Conservation (phyloP, 2,797 vertebrate species). For the Typhlichthys eigenmanni region DNA sequence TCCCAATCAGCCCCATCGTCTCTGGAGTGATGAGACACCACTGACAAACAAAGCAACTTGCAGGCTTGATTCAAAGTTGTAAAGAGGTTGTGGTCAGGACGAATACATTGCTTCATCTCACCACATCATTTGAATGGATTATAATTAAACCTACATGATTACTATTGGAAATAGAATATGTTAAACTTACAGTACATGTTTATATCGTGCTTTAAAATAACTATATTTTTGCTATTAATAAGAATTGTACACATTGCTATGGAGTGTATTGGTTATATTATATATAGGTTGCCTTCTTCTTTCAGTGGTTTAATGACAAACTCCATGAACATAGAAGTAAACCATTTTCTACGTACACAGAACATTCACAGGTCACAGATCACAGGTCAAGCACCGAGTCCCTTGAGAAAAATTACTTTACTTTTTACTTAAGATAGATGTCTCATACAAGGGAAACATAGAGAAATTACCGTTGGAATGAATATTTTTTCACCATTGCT, state of each 20-base stretch:
- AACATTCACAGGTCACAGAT: conserved; percentile 16
- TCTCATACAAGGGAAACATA: background rate
- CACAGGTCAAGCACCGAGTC: conserved; percentile 31
- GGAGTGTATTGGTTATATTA: no score
- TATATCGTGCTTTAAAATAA: no score
- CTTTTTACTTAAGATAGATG: background rate
- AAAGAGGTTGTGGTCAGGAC: conserved; percentile 7
- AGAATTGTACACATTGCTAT: no score
- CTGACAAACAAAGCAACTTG: conserved; percentile 57
- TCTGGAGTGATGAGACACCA: conserved; percentile 55
- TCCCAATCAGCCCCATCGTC: conserved; percentile 83
- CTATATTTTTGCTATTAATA: no score
- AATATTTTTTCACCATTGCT: background rate
- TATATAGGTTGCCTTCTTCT: background rate
- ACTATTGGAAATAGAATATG: no score
- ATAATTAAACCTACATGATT: background rate
- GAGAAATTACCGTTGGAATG: background rate
- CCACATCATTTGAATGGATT: background rate
- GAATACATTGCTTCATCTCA: background rate
- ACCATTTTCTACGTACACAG: background rate
- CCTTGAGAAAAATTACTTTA: background rate
- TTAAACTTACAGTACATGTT: no score
- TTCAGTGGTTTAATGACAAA: background rate
- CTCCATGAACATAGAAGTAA: conserved; percentile 1
- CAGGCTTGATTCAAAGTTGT: conserved; percentile 60